Conservation (phyloP, 2,113 vertebrate species). For the Herpailurus yagouaroundi region DNA sequence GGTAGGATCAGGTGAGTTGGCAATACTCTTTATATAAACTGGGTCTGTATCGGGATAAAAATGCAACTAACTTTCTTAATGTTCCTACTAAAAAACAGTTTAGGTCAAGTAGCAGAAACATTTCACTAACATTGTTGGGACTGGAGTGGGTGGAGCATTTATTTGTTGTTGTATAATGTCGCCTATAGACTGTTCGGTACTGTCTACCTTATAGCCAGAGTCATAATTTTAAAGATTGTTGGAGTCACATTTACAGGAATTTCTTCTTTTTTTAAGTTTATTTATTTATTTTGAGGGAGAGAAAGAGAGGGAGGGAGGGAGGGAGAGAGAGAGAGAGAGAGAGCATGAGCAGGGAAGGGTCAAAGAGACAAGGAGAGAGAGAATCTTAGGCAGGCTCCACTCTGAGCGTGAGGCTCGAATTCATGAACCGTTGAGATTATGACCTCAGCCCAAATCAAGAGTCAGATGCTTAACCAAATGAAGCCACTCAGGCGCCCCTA, state of each 20-base stretch:
- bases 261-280: not conserved
- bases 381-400: no score
- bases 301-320: no score
- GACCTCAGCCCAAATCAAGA: no score
- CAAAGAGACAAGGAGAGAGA: no score
- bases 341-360: no score
- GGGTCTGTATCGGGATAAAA: not conserved
- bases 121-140: not conserved
- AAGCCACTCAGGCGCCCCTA: no score
- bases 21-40: not conserved
- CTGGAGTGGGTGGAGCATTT: not conserved
- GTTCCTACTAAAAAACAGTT: not conserved
- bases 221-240: not conserved
- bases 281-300: no score
- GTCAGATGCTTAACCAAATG: no score
- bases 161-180: not conserved
- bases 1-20: constrained; percentile 95
- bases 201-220: not conserved
- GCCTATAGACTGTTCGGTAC: not conserved
- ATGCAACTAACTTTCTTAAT: not conserved
- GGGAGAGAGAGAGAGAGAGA: no score
- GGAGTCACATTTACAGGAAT: not conserved
- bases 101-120: not conserved
- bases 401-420: no score
- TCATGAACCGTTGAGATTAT: no score